phyloP scores from a whole-genome alignment of 2,797 vertebrate genomes.

The Trachurus trachurus region DNA sequence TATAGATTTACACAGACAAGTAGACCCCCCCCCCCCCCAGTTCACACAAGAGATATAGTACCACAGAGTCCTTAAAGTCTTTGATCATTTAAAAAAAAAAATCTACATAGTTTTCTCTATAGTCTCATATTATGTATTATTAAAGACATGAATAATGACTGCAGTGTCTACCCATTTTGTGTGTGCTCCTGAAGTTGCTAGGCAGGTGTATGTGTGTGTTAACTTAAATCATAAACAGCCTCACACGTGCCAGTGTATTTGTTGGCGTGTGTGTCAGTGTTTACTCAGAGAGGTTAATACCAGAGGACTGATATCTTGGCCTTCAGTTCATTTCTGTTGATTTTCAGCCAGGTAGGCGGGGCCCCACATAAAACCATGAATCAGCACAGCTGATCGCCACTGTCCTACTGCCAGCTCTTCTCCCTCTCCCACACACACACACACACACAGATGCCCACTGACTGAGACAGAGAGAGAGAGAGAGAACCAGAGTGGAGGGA shows the following conservation, averaged over 20 bases:
- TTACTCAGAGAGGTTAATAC: constrained; percentile 62
- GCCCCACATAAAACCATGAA: constrained; percentile 73
- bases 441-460: neutral
- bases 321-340: constrained; percentile 63
- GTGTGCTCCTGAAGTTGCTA: constrained; percentile 24
- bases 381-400: constrained; percentile 74
- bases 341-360: constrained; percentile 67
- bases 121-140: neutral
- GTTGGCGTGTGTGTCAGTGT: constrained; percentile 64
- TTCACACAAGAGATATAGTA: neutral
- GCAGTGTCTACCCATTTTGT: neutral
- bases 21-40: neutral
- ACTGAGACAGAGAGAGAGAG: constrained; percentile 14
- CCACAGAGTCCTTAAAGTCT: neutral
- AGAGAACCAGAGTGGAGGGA: constrained; percentile 44
- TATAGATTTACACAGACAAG: constrained; percentile 62
- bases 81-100: neutral
- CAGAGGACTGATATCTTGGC: constrained; percentile 56
- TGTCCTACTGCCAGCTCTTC: constrained; percentile 49
- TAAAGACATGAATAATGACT: too few relatives aligned
- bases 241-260: constrained; percentile 54
- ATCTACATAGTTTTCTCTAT: too few relatives aligned
- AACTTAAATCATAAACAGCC: constrained; percentile 1
- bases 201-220: constrained; percentile 32
- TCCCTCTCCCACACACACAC: neutral